A percentile compares a stretch with the other conserved stretches of the same genome.
phyloP scores from a whole-genome alignment of 1,140 invertebrate genomes.

The Gerris buenoi region DNA sequence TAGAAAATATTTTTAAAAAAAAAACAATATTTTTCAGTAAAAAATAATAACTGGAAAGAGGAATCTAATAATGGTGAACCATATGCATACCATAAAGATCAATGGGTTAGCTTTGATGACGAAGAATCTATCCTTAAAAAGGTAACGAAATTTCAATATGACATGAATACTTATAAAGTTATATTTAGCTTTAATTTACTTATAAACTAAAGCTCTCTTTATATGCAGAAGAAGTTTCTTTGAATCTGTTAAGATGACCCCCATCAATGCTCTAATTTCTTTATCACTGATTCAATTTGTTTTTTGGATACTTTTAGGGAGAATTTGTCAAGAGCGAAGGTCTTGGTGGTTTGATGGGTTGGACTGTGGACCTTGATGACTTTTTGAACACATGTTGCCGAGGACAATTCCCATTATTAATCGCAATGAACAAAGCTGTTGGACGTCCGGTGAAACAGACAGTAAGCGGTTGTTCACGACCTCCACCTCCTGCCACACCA shows the following conservation, averaged over 20 bases:
- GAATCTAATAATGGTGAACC: constrained; percentile 40
- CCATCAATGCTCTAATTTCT: too few species aligned
- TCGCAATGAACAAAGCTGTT: constrained; percentile 52
- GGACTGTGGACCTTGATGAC: constrained; percentile 85
- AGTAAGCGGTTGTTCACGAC: constrained; percentile 43
- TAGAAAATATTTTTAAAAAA: too few species aligned
- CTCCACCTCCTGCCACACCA: constrained; percentile 49
- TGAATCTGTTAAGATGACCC: too few species aligned
- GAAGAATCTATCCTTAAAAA: constrained; percentile 55
- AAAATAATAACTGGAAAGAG: constrained; percentile 19
- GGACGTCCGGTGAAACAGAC: constrained; percentile 35
- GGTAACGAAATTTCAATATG: too few species aligned
- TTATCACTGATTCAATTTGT: too few species aligned
- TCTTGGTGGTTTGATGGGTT: constrained; percentile 66
- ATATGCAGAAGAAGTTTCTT: too few species aligned
- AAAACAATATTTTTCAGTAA: constrained; percentile 21
- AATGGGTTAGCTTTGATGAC: constrained; percentile 87
- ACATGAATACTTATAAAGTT: too few species aligned
- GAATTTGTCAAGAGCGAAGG: constrained; percentile 51
- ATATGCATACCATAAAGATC: constrained; percentile 58
- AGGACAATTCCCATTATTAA: constrained; percentile 54
- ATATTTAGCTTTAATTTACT: too few species aligned
- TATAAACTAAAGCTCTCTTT: not conserved
- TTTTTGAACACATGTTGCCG: constrained; percentile 64
- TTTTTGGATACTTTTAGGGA: constrained; percentile 42